These are phyloP conservation scores for Meloe dianella DNA, from an alignment of 2,888 invertebrate genomes.

Conservation along the genomic window DNA sequence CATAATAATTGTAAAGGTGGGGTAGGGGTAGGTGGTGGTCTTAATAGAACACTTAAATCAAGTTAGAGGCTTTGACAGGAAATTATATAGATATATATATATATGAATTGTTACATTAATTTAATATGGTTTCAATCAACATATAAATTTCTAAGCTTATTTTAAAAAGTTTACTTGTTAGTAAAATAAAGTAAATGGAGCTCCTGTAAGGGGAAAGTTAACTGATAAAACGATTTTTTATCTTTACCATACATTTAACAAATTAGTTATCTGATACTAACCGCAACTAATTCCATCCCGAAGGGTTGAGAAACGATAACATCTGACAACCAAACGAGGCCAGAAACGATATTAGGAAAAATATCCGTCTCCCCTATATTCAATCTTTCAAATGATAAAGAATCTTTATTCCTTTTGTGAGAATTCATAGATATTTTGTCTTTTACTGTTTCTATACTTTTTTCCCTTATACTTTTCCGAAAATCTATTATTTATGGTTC, in stretches of 20 bases:
- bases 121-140: not conserved
- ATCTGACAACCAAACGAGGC: slow-evolving; percentile 11
- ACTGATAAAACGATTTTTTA: slow-evolving; percentile 13
- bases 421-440: not conserved
- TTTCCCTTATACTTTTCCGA: not conserved
- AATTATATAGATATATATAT: slow-evolving; percentile 38
- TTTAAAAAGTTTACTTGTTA: slow-evolving; percentile 2
- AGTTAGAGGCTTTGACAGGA: slow-evolving; percentile 51
- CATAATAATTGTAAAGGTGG: slow-evolving; percentile 27
- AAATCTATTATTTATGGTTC: not conserved
- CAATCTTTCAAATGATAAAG: slow-evolving; percentile 5
- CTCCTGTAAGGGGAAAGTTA: not conserved
- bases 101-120: slow-evolving; percentile 22
- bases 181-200: not conserved
- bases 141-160: too few species aligned
- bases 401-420: not conserved
- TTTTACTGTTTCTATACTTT: not conserved
- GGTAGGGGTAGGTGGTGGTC: slow-evolving; percentile 48
- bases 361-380: slow-evolving; percentile 4
- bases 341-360: slow-evolving; percentile 13
- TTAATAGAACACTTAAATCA: slow-evolving; percentile 57
- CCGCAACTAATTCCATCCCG: slow-evolving; percentile 12
- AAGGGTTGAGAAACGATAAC: slow-evolving; percentile 8
- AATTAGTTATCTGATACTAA: slow-evolving; percentile 17
- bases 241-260: slow-evolving; percentile 13